Percentiles rank a stretch among this genome's conserved stretches.
Conservation (phyloP, 2,888 invertebrate genomes). For the Protophormia terraenovae region DNA sequence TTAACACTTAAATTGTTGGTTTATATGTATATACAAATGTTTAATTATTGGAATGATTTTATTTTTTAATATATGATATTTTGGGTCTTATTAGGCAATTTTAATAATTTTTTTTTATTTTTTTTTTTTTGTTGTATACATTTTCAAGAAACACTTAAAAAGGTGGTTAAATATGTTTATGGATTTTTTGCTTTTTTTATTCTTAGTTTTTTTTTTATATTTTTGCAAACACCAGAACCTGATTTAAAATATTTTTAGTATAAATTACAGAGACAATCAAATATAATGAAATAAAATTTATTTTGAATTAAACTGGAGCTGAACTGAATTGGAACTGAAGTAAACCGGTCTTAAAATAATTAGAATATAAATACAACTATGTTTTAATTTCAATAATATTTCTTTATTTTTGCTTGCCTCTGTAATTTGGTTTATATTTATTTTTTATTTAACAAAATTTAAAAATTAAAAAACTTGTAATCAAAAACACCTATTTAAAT, state of each 20-base stretch:
- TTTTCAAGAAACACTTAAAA: conserved; percentile 65
- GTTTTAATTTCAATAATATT: neutral
- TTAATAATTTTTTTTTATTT: conserved; percentile 17
- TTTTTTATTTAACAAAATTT: neutral
- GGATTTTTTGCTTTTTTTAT: neutral
- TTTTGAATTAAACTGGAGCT: too few species aligned
- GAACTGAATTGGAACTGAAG: too few species aligned
- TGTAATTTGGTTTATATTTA: too few species aligned
- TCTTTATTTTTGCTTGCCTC: conserved; percentile 4
- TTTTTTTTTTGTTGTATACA: conserved; percentile 12
- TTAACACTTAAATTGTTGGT: conserved; percentile 53
- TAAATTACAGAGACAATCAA: neutral
- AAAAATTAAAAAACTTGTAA: neutral
- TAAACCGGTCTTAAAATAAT: too few species aligned
- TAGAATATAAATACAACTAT: too few species aligned
- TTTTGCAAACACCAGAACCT: conserved; percentile 44
- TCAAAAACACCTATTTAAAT: conserved; percentile 46
- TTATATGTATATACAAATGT: conserved; percentile 56
- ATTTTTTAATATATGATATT: conserved; percentile 20
- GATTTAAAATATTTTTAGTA: conserved; percentile 35
- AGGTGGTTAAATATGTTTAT: conserved; percentile 63
- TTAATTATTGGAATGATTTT: conserved; percentile 38
- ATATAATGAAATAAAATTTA: neutral
- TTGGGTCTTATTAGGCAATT: conserved; percentile 27
- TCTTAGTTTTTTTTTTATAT: conserved; percentile 15